phyloP scores from a whole-genome alignment of 2,113 vertebrate genomes.

The Rissa tridactyla region DNA sequence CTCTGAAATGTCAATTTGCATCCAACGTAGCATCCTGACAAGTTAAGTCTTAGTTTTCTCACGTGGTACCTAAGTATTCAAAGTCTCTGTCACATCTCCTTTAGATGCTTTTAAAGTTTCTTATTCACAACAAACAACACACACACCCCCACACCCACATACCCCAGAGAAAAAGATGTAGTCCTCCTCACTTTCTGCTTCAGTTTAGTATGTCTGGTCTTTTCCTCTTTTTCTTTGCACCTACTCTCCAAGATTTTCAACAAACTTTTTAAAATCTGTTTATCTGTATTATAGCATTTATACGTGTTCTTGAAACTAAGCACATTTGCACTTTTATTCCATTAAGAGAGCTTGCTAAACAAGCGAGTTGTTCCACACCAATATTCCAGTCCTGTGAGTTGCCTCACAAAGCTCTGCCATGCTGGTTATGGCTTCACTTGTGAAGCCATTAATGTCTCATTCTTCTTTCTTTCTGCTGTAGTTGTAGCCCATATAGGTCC shows the following conservation, averaged over 20 bases:
- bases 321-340: neutral
- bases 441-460: neutral
- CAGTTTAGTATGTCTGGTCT: neutral
- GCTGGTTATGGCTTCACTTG: neutral
- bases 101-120: neutral
- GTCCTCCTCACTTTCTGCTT: neutral
- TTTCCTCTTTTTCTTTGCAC: neutral
- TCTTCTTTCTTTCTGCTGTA: neutral
- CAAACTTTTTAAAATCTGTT: neutral
- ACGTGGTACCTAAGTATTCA: accelerated
- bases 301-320: neutral
- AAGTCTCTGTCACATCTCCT: neutral
- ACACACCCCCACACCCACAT: neutral
- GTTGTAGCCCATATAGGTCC: neutral
- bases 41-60: neutral
- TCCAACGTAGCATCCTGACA: neutral
- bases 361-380: neutral
- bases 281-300: neutral
- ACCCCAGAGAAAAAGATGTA: neutral
- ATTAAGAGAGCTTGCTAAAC: neutral
- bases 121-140: neutral
- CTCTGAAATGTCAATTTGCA: neutral
- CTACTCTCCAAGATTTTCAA: neutral
- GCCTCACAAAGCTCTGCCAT: neutral
- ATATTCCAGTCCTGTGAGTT: neutral